Percentiles rank a stretch among this genome's conserved stretches.
phyloP scores from a whole-genome alignment of 2,797 vertebrate species.

The Lepilemur ruficaudatus region DNA sequence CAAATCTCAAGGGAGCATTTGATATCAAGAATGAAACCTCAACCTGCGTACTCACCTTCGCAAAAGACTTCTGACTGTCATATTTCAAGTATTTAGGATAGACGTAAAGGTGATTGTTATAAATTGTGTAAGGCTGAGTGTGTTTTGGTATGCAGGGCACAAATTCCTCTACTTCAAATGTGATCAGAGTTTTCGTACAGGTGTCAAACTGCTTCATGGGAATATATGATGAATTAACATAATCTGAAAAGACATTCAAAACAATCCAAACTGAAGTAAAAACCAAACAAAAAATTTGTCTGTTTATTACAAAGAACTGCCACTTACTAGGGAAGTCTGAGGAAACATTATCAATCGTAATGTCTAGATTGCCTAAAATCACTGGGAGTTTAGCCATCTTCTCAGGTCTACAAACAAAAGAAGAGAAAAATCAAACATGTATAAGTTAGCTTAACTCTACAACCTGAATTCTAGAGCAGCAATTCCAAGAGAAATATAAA shows the following conservation, averaged over 20 bases:
- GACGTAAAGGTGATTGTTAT: conserved; percentile 97
- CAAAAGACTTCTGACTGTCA: conserved; percentile 95
- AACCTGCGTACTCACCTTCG: conserved; percentile 88
- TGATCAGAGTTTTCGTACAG: conserved; percentile 84
- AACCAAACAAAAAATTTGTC: conserved; percentile 27
- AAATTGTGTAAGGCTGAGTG: conserved; percentile 96
- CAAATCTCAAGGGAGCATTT: conserved; percentile 10
- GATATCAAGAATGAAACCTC: neutral
- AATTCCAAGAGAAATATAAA: neutral
- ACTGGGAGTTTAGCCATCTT: conserved; percentile 99
- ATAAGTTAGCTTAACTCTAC: neutral
- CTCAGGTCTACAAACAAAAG: conserved; percentile 90
- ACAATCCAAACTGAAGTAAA: conserved; percentile 62
- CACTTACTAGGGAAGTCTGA: conserved; percentile 94
- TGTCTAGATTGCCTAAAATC: conserved; percentile 96
- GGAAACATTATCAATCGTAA: conserved; percentile 93
- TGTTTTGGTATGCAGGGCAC: conserved; percentile 95
- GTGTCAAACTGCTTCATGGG: conserved; percentile 93
- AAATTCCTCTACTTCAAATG: conserved; percentile 96
- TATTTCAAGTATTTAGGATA: conserved; percentile 97
- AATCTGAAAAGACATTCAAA: conserved; percentile 89
- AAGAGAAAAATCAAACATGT: conserved; percentile 51
- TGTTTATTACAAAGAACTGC: conserved; percentile 30
- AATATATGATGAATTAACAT: conserved; percentile 97
- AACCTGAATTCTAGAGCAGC: neutral